Conservation (phyloP, 2,113 vertebrate genomes). For the Rhagologus leucostigma region DNA sequence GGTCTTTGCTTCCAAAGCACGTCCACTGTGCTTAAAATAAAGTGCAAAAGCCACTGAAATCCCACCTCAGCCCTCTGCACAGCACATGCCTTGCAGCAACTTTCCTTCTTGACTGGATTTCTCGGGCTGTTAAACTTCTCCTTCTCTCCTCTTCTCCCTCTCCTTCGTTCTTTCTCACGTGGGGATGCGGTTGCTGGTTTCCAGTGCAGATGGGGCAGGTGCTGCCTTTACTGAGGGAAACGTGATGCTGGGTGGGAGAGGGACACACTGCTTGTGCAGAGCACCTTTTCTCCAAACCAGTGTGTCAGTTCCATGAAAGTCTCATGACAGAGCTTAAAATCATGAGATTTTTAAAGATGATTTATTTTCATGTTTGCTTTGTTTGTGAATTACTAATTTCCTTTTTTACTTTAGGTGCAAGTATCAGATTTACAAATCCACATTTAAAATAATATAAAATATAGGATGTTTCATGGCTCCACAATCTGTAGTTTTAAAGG, state of each 20-base stretch:
- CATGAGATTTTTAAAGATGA: rapidly evolving
- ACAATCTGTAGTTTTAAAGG: not conserved
- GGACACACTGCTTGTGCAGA: rapidly evolving
- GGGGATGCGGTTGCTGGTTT: not conserved
- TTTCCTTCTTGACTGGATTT: not conserved
- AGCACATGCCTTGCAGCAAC: not conserved
- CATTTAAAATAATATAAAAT: not conserved
- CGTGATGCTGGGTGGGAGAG: not conserved
- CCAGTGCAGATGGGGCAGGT: not conserved
- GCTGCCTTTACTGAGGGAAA: not conserved
- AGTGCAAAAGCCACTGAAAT: not conserved
- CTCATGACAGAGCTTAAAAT: not conserved
- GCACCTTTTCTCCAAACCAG: not conserved
- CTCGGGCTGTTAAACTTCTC: not conserved
- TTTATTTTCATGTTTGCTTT: not conserved
- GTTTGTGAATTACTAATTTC: not conserved
- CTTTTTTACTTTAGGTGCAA: not conserved
- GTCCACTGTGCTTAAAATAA: not conserved
- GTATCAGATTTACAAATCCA: not conserved
- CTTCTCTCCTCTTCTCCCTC: not conserved
- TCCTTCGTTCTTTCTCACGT: not conserved
- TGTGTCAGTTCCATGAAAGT: not conserved
- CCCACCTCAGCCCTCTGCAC: not conserved
- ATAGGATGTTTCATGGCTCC: not conserved
- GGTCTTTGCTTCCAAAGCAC: not conserved